These are phyloP conservation scores for Lamellibrachia columna DNA, from an alignment of 2,888 invertebrate genomes.

Conservation along the genomic window DNA sequence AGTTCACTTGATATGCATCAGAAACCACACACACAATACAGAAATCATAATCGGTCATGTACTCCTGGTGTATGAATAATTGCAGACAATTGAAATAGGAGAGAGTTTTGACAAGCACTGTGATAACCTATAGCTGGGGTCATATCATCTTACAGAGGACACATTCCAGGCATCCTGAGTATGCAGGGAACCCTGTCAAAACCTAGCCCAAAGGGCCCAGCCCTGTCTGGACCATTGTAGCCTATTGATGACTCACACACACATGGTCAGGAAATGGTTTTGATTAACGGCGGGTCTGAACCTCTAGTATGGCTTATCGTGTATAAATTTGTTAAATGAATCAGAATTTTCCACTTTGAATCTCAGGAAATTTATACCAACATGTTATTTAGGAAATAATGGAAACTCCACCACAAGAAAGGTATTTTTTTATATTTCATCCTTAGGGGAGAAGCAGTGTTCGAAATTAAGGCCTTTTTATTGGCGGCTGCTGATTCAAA, in stretches of 20 bases:
- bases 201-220: background rate
- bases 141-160: background rate
- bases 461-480: too few species aligned
- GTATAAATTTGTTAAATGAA: background rate
- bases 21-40: background rate
- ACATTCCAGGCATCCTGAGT: background rate
- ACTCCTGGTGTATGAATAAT: background rate
- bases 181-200: background rate
- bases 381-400: background rate
- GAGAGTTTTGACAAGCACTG: background rate
- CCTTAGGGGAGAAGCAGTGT: background rate
- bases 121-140: background rate
- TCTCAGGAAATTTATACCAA: background rate
- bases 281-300: background rate
- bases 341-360: background rate
- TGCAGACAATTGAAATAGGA: background rate
- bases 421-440: background rate
- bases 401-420: constrained; percentile 2
- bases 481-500: too few species aligned
- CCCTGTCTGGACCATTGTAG: background rate
- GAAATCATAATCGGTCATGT: background rate
- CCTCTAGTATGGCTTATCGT: background rate
- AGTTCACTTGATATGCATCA: background rate
- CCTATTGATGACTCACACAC: background rate
- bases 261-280: background rate